Evolutionary conservation across 2,113 vertebrate genomes (phyloP), one percentile per base, ranked within the genome.

Genomic region (Platanista minor): DNA sequence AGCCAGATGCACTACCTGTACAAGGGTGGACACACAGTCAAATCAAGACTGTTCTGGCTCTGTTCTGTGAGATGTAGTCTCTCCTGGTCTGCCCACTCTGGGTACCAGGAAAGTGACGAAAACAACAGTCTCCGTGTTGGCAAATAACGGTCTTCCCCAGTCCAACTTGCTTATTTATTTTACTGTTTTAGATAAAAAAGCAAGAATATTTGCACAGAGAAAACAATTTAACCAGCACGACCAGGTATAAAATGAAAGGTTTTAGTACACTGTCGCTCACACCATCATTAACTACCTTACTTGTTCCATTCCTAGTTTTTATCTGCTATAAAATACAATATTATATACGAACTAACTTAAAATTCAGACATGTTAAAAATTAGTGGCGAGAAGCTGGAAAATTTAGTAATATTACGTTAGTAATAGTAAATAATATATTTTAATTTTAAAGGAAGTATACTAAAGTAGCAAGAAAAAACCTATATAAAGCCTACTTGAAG

Each of bases 361-460:
- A 64, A 13, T 49, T 61, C 67, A 29, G 18, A 86, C 43, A 33
- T 78, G 8, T 27, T 90, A 89, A 89, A 85, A 88, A 71, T 33
- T 61, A 86, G 41, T 4, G 36, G 12, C 86, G 87, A 91, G 59
- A 66, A 92, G 59, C 33, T 87, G 13, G n/a, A 89, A 81, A 66
- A 6, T 57, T 46, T 39, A 98, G 41, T 88, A 88, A 87, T 52
- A 93, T 71, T 92, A 96, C 9, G 36, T 43, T 87, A 98, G 41
- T 91, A 88, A 80, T 52, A 67, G 18, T 57, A 95, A 91, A 90
- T 23, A 66, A 77, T 75, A 15, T 15, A 67, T 96, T 87, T 95
- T 52, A 90, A 54, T 82, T 36, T 97, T 98, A 96, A 90, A 94
- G 74, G 39, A 92, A n/a, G 0, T 66, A 43, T 81, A 13, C 75